phyloP scores from a whole-genome alignment of 1,140 invertebrate genomes.

The Neotoxoptera formosana region DNA sequence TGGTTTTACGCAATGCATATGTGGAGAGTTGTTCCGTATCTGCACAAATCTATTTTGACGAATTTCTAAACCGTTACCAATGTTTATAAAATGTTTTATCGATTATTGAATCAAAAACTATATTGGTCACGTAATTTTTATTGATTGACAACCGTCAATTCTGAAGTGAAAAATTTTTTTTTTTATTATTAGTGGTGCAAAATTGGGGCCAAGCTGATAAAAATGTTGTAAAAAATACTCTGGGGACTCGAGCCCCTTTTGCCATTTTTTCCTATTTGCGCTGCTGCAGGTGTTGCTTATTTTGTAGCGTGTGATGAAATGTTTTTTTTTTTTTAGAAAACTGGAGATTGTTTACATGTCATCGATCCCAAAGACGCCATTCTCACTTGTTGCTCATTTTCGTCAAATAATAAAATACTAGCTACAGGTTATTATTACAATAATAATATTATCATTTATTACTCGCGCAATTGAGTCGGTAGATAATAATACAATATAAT shows the following conservation, averaged over 20 bases:
- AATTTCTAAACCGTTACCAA: not conserved
- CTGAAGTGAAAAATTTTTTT: too few species aligned
- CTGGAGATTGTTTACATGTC: slow-evolving; percentile 68
- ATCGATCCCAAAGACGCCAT: slow-evolving; percentile 68
- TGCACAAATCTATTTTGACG: not conserved
- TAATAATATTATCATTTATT: too few species aligned
- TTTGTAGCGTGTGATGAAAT: not conserved
- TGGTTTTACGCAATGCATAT: not conserved
- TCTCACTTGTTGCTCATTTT: slow-evolving; percentile 69
- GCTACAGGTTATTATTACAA: slow-evolving; percentile 65
- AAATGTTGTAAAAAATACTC: not conserved
- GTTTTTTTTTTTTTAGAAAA: slow-evolving; percentile 64
- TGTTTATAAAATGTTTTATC: too few species aligned
- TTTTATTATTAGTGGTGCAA: not conserved
- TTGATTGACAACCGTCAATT: too few species aligned
- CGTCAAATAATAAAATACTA: slow-evolving; percentile 66
- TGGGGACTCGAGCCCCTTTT: too few species aligned
- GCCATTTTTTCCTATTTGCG: not conserved
- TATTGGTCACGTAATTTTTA: too few species aligned
- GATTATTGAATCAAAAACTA: too few species aligned
- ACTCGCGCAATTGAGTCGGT: too few species aligned
- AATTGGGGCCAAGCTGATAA: not conserved
- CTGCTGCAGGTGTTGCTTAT: not conserved
- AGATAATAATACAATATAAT: too few species aligned
- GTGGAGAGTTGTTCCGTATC: not conserved